Percentiles rank a stretch among this genome's conserved stretches.
These are phyloP conservation scores for Cisticola juncidis DNA, from an alignment of 2,113 vertebrate genomes.

Conservation along the genomic window DNA sequence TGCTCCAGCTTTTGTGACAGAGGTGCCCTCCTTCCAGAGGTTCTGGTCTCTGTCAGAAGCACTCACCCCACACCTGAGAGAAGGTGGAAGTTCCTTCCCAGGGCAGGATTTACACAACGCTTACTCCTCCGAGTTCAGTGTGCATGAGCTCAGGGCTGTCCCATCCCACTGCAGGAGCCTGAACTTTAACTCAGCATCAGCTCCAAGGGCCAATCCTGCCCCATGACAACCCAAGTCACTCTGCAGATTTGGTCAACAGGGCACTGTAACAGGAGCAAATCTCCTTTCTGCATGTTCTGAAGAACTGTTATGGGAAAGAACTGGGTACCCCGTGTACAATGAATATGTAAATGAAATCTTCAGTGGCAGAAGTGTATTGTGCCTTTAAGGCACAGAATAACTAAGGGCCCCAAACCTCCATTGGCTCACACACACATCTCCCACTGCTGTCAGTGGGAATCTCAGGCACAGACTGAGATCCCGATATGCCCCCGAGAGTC, in stretches of 20 bases:
- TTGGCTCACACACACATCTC: slow-evolving; percentile 29
- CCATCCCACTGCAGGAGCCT: background rate
- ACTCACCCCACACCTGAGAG: background rate
- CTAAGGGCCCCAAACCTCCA: background rate
- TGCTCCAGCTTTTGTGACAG: background rate
- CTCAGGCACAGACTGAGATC: background rate
- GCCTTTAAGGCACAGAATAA: slow-evolving; percentile 27
- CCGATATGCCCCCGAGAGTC: background rate
- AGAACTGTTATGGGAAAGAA: background rate
- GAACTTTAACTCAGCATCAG: background rate
- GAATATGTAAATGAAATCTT: slow-evolving; percentile 45
- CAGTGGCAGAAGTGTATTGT: slow-evolving; percentile 28
- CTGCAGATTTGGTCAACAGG: background rate
- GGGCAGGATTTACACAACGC: background rate
- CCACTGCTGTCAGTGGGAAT: slow-evolving; percentile 41
- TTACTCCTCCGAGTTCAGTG: background rate
- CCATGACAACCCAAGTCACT: background rate
- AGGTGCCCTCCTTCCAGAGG: background rate
- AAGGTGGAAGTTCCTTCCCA: background rate
- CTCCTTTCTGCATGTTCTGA: background rate
- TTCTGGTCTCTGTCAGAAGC: background rate
- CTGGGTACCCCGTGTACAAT: background rate
- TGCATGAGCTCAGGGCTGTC: background rate
- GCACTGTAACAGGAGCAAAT: background rate
- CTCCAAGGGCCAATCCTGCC: background rate